Evolutionary conservation across 2,797 vertebrate genomes (phyloP), one percentile per base, ranked within the genome.

Genomic region (Neoniphon sammara): DNA sequence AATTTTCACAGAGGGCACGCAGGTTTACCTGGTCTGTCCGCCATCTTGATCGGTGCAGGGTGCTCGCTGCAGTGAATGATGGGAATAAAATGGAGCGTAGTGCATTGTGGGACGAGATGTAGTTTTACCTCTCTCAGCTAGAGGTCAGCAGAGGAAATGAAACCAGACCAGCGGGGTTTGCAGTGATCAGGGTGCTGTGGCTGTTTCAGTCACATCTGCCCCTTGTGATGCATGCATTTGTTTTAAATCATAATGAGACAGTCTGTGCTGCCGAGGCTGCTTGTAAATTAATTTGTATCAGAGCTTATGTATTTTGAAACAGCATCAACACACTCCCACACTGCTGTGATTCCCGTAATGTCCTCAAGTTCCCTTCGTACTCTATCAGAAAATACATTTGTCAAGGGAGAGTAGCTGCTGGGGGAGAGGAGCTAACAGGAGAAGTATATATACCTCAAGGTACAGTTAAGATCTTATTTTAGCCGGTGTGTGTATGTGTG

Each of bases 1-100:
- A 44, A 39, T 73, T 66, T 34, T 8, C 10, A 12, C 44, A 87
- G 53, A 89, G 79, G 84, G 46, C 70, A 81, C 58, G 63, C 0
- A 69, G 0, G 0, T 1, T 8, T 93, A 95, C 94, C 94, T 91
- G 85, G 79, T 93, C 77, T 93, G 65, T 95, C 94, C 89, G 94
- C 94, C 94, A 95, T 95, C 92, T 93, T 95, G 90, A 89, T 85
- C 64, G 81, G 50, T 82, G 72, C 34, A 70, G 76, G 60, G 46
- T 66, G 36, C 18, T 72, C 20, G 72, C 27, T 4, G 88, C 75
- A 53, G 21, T 27, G 93, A 39, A 86, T 84, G 77, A 80, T 83
- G 93, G 92, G 92, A 91, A 84, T 63, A 36, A 84, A 88, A 66
- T 1, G 67, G 50, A 50, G 58, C 0, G 17, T 17, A 31, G 66